Conservation (phyloP, 92 coral and sea anemone species). For the Zoanthus solanderi region DNA sequence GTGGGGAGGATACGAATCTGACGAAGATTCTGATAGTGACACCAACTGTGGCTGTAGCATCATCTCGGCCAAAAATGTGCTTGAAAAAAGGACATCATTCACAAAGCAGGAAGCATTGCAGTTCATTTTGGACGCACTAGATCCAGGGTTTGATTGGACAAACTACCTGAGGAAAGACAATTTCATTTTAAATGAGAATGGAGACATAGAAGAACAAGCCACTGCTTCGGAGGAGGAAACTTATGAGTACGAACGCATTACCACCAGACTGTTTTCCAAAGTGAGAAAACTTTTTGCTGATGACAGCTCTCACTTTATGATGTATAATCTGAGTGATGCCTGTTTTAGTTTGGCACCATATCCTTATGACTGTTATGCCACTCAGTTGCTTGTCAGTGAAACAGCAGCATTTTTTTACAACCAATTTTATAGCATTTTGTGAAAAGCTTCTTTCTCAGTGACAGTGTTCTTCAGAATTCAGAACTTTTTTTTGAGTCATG, state of each 20-base stretch:
- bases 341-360: slow-evolving; percentile 43
- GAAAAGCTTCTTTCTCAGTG: neutral
- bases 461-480: too few species aligned
- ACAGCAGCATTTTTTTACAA: slow-evolving; percentile 51
- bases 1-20: slow-evolving; percentile 36
- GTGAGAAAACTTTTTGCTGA: slow-evolving; percentile 64
- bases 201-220: slow-evolving; percentile 20
- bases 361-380: slow-evolving; percentile 45
- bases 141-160: slow-evolving; percentile 7
- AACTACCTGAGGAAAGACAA: slow-evolving; percentile 18
- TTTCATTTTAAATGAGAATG: slow-evolving; percentile 19
- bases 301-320: slow-evolving; percentile 53
- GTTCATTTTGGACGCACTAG: slow-evolving; percentile 18
- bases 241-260: slow-evolving; percentile 8
- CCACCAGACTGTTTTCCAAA: slow-evolving; percentile 9
- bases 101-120: slow-evolving; percentile 13
- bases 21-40: slow-evolving; percentile 12
- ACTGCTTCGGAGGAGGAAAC: neutral
- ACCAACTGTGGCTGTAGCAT: slow-evolving; percentile 24
- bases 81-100: neutral
- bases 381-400: slow-evolving; percentile 52
- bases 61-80: neutral
- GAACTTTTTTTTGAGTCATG: too few species aligned
- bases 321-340: slow-evolving; percentile 59
- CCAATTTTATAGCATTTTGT: slow-evolving; percentile 25